phyloP scores from a whole-genome alignment of 2,888 invertebrate species.

The Dryobotodes eremita region DNA sequence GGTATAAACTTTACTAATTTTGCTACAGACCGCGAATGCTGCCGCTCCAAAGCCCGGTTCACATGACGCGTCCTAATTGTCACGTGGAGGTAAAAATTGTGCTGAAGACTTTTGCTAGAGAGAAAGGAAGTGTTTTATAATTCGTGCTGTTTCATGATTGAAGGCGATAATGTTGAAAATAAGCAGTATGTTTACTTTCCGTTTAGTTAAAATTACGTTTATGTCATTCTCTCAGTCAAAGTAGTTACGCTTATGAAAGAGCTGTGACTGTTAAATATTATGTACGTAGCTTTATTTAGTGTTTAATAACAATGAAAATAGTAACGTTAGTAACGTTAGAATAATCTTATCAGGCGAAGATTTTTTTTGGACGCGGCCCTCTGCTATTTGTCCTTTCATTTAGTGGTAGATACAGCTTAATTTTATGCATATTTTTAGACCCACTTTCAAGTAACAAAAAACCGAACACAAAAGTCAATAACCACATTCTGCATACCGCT shows the following conservation, averaged over 20 bases:
- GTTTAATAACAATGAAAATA: not conserved
- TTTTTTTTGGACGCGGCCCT: not conserved
- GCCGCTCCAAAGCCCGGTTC: constrained; percentile 58
- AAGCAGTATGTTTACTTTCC: not conserved
- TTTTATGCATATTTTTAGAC: not conserved
- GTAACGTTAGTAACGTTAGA: not conserved
- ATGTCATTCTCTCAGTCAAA: not conserved
- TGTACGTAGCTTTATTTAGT: not conserved
- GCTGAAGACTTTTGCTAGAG: not conserved
- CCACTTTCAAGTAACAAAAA: not conserved
- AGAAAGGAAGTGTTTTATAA: not conserved
- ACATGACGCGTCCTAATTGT: constrained; percentile 55
- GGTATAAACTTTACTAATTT: constrained; percentile 87
- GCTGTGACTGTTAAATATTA: not conserved
- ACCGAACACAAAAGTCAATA: constrained; percentile 1
- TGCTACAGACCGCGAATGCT: constrained; percentile 76
- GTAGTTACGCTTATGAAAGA: not conserved
- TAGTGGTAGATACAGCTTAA: no score
- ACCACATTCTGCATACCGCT: constrained; percentile 40
- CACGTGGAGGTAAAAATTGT: constrained; percentile 37
- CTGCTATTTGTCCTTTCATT: not conserved
- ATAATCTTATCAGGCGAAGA: not conserved
- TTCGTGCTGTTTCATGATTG: constrained; percentile 18
- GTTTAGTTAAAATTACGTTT: not conserved
- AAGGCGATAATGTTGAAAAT: constrained; percentile 6